Base-by-base conservation (phyloP, 2,888 invertebrate genomes). In the Acanthacorydalis orientalis region DNA sequence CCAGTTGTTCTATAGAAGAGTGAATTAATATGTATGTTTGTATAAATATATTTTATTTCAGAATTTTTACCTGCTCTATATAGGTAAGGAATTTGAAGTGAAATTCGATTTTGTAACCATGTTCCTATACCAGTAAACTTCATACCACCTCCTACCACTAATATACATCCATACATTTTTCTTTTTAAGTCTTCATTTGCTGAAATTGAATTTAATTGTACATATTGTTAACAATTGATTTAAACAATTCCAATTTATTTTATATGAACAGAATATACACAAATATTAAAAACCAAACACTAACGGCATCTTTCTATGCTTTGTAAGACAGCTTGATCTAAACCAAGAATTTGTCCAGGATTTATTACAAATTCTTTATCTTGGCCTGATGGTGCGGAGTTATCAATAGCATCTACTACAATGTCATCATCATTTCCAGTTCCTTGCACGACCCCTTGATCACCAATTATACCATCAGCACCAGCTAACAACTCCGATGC, bases 111-210 rank as follows among this genome's bases (percentile, higher is more conserved):
- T 59, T 91, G 89, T 9, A 95, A 68, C 91, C 92, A 93, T 50
- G 81, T 77, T 16, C 83, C 78, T 42, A 91, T 75, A 1, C 85
- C 90, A 45, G 81, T 77, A 54, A 91, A 82, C 65, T 91, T 91
- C 60, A 89, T 83, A 1, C 91, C 91, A 2, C 92, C 91, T 7
- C 95, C 95, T 7, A 95, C 88, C 1, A 95, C 78, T 16, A 95
- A 68, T 51, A 95, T 86, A 57, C 86, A 88, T 48, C 87, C 87
- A 61, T 90, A 93, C 91, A 95, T 92, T 67, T 92, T 90, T 42
- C 88, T 72, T 64, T 91, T 92, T 49, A 91, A 65, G 55, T 95
- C 95, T 54, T 92, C 92, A 47, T 75, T 83, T 4, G 82, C 77
- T 77, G 55, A 44, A 61, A 60, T 49, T 40, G 6, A 15, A 48